These are phyloP conservation scores for Scalopus aquaticus DNA, from an alignment of 2,113 vertebrate species.

Conservation along the genomic window DNA sequence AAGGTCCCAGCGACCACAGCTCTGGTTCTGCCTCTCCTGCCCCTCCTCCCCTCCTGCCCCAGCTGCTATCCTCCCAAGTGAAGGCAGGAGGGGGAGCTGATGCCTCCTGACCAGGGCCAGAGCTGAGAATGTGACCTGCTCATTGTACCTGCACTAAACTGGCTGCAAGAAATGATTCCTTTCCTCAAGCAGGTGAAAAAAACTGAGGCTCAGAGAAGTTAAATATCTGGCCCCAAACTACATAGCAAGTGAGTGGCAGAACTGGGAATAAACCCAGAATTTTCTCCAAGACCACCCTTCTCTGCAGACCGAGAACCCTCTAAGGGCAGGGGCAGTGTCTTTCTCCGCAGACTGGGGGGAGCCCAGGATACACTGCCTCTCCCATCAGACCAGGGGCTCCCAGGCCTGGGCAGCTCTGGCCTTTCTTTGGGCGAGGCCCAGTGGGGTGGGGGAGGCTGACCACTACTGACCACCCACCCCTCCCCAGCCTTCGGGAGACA, in stretches of 20 bases:
- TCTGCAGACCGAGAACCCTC: neutral
- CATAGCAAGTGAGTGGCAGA: neutral
- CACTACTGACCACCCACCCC: rapidly evolving
- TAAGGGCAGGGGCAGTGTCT: neutral
- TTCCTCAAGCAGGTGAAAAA: neutral
- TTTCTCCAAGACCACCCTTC: neutral
- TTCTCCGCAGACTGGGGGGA: neutral
- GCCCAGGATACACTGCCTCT: neutral
- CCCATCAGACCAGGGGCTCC: neutral
- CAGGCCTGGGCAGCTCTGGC: neutral
- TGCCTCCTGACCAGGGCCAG: too few species aligned
- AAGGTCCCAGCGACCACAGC: neutral
- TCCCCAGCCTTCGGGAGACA: neutral
- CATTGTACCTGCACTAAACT: neutral
- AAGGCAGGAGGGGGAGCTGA: neutral
- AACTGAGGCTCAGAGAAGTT: neutral
- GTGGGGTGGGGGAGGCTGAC: neutral
- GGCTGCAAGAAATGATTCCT: neutral
- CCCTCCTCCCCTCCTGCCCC: neutral
- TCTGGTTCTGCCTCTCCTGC: neutral
- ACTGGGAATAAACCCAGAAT: neutral
- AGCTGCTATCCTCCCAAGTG: neutral
- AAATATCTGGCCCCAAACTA: neutral
- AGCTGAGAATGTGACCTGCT: neutral
- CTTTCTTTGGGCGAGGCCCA: neutral